Evolutionary conservation across 1,140 invertebrate genomes (phyloP), one percentile per base, ranked within the genome.

Genomic region (Ceratitis capitata): DNA sequence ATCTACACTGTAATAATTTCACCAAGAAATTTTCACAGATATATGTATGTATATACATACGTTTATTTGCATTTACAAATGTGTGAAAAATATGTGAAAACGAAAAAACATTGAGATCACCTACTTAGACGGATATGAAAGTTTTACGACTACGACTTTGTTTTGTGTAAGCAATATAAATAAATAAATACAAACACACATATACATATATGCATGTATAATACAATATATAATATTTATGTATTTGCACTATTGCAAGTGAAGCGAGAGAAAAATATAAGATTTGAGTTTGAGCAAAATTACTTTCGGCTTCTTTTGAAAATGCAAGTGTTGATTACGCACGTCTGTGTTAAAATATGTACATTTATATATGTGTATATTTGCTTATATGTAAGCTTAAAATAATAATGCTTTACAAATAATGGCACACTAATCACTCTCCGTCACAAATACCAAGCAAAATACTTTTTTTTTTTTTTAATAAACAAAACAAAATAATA

Each of bases 31-130:
- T n/a, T 53, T 4, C 19, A 53, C 19, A 53, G 1, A 53, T 53
- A 19, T 51, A n/a, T 1, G 14, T 19, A 51, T 14, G 12, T 58
- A 64, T 3, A 19, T 29, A 35, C 26, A 14, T 39, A 29, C 10
- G 35, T n/a, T n/a, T n/a, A n/a, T n/a, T n/a, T n/a, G 3, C 29
- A 32, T 39, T 12, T 69, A 64, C 3, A 19, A 35, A 61, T 39
- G 29, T 6, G 14, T 16, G 19, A 69, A 69, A 69, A 35, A 69
- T 69, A 12, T 69, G 29, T 32, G 7, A 16, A 69, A 39, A n/a
- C n/a, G n/a, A n/a, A n/a, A n/a, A n/a, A n/a, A n/a, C n/a, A 69
- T 69, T 69, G 29, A 35, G 61, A 69, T 69, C 61, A 69, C 32
- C 61, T 69, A 69, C 61, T 69, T 69, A 69, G 19, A 32, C 12